Conservation (phyloP, 2,113 vertebrate species). For the Hoplias malabaricus region DNA sequence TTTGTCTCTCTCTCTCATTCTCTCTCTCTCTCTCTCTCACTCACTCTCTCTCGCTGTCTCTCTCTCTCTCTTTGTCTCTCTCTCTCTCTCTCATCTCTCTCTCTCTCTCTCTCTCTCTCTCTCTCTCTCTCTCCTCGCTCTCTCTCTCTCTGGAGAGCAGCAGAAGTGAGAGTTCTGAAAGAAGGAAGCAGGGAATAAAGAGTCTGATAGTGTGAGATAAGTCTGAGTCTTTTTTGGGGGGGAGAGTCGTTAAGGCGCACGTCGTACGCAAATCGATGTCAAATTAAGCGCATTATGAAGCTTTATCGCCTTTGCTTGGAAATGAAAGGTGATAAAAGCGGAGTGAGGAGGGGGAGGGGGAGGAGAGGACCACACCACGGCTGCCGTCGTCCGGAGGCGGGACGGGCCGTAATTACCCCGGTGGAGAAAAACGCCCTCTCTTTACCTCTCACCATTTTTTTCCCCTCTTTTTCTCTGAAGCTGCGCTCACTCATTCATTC, state of each 20-base stretch:
- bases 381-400: constrained; percentile 61
- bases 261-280: constrained; percentile 77
- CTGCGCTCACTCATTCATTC: constrained; percentile 70
- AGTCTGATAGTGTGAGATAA: constrained; percentile 54
- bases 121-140: constrained; percentile 30
- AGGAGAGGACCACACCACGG: constrained; percentile 54
- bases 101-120: no score
- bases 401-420: constrained; percentile 76
- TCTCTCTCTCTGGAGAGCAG: constrained; percentile 60
- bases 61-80: no score
- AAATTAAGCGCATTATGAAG: constrained; percentile 78
- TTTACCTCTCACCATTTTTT: no score
- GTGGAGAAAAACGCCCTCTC: constrained; percentile 64
- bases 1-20: no score
- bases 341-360: constrained; percentile 65
- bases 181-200: constrained; percentile 74
- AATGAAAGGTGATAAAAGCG: constrained; percentile 79
- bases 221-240: constrained; percentile 18
- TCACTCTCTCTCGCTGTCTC: no score
- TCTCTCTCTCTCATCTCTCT: constrained; percentile 33
- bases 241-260: constrained; percentile 74
- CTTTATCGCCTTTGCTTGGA: constrained; percentile 78
- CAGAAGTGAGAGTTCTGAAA: constrained; percentile 71
- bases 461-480: no score
- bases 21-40: no score